A percentile compares a stretch with the other conserved stretches of the same genome.
Evolutionary conservation across 2,797 vertebrate genomes (phyloP).

Genomic region (Pseudochromis fuscus): DNA sequence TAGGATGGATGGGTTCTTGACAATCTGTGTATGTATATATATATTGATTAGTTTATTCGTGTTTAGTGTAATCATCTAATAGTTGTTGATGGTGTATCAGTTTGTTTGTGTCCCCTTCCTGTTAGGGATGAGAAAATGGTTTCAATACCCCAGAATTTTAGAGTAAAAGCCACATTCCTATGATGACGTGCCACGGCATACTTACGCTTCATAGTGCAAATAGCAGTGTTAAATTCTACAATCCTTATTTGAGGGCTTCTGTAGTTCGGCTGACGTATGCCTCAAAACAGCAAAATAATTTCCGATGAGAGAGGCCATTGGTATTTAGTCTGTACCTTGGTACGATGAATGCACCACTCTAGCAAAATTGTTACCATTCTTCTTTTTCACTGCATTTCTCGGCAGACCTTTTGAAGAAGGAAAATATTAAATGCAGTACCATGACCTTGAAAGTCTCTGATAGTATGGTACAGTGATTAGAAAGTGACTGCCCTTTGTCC

Average conservation of each 20-base stretch:
- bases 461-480: constrained; percentile 23
- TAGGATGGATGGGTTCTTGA: not conserved
- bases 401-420: constrained; percentile 10
- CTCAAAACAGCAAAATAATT: constrained; percentile 5
- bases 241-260: not conserved
- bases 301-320: not conserved
- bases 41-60: not conserved
- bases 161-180: not conserved
- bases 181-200: not conserved
- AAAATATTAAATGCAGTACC: constrained; percentile 3
- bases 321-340: not conserved
- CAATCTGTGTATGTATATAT: not conserved
- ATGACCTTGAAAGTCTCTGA: constrained; percentile 26
- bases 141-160: not conserved
- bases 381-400: not conserved
- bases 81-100: too few species aligned
- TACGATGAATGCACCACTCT: not conserved
- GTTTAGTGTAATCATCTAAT: not conserved
- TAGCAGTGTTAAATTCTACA: not conserved
- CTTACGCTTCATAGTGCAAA: not conserved
- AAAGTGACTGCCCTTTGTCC: constrained; percentile 36
- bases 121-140: not conserved
- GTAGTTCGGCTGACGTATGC: not conserved
- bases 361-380: not conserved
- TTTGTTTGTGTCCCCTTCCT: not conserved